These are phyloP conservation scores for Silurus aristotelis DNA, from an alignment of 2,797 vertebrate species.

Conservation along the genomic window DNA sequence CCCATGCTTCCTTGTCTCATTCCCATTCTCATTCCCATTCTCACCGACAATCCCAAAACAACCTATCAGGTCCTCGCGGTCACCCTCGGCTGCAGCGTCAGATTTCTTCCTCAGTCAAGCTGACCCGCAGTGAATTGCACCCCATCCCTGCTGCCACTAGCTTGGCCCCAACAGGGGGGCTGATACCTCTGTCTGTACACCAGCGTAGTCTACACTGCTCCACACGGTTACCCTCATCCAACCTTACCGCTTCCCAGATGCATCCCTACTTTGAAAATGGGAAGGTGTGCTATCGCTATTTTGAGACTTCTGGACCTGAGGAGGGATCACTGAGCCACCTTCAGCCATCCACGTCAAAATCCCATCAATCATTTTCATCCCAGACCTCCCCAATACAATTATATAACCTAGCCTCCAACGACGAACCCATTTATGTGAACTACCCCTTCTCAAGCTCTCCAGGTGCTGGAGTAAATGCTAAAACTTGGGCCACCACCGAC, in stretches of 20 bases:
- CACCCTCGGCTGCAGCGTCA: conserved; percentile 52
- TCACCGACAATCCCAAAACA: conserved; percentile 53
- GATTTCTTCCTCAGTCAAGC: conserved; percentile 53
- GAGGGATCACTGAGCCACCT: conserved; percentile 46
- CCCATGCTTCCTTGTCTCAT: conserved; percentile 59
- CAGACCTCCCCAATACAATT: conserved; percentile 45
- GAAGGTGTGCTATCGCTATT: conserved; percentile 66
- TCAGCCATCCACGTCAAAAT: conserved; percentile 24
- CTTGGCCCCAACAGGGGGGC: conserved; percentile 39
- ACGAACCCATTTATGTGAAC: conserved; percentile 79
- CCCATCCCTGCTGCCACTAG: conserved; percentile 45
- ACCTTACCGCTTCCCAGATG: conserved; percentile 58
- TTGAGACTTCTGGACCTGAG: conserved; percentile 50
- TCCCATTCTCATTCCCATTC: conserved; percentile 55
- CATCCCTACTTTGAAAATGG: conserved; percentile 70
- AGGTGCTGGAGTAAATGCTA: conserved; percentile 37
- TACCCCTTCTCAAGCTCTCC: conserved; percentile 62
- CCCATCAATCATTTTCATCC: conserved; percentile 28
- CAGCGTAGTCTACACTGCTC: conserved; percentile 60
- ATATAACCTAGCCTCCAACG: conserved; percentile 41
- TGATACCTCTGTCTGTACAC: conserved; percentile 58
- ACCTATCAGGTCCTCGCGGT: conserved; percentile 42
- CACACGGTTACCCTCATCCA: conserved; percentile 57
- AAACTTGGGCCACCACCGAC: conserved; percentile 62
- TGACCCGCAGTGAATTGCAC: conserved; percentile 58